Evolutionary conservation across 2,888 invertebrate species (phyloP).

Genomic region (Drosophila tanythrix): DNA sequence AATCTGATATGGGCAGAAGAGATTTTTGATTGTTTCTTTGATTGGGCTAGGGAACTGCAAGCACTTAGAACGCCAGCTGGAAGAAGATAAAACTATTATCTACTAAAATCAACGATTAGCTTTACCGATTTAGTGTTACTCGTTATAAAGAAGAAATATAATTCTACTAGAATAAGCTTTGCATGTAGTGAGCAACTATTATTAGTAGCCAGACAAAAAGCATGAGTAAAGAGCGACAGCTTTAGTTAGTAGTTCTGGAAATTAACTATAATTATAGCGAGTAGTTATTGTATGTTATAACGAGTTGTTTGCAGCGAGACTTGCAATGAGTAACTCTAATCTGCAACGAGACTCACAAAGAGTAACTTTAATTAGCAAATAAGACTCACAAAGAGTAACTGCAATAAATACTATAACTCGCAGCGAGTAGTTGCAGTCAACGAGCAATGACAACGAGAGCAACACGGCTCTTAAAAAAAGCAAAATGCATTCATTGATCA

Average conservation of each 20-base stretch:
- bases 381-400: neutral
- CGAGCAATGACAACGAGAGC: neutral
- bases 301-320: neutral
- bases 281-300: neutral
- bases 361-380: neutral
- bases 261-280: neutral
- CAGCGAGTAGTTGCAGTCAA: neutral
- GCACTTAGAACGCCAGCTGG: slow-evolving; percentile 2
- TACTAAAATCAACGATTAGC: neutral
- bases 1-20: slow-evolving; percentile 1
- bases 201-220: neutral
- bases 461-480: neutral
- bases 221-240: neutral
- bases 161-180: neutral
- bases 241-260: neutral
- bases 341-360: neutral
- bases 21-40: neutral
- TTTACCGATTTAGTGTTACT: neutral
- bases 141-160: neutral
- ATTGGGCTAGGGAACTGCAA: slow-evolving; percentile 7
- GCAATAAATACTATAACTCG: neutral
- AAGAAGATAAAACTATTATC: neutral
- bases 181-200: neutral
- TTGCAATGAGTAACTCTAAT: neutral
- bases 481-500: neutral